Evolutionary conservation across 2,888 invertebrate species (phyloP), one percentile per base, ranked within the genome.

Genomic region (Drosophila incognita): DNA sequence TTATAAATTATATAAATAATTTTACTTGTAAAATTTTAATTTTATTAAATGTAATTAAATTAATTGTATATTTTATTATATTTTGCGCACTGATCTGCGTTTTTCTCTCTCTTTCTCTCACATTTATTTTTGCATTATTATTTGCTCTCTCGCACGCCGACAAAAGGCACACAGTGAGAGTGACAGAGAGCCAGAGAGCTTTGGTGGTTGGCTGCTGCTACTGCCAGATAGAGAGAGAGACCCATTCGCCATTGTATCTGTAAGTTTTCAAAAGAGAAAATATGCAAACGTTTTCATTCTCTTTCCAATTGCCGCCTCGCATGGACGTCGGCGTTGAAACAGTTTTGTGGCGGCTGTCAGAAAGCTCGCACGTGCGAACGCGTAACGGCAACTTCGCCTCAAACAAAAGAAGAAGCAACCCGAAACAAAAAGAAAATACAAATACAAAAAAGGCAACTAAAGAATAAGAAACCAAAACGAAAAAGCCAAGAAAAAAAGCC

Each of bases 321-420:
- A 68, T 70, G 69, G 72, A 79, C 77, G 72, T 69, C 11, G 15
- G 35, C 35, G 54, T 56, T 66, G 31, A 52, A 79, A 75, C 76
- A 79, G 79, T 82, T 82, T 74, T 74, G 71, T 75, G 71, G 81
- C 71, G 79, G 79, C 74, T 68, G 79, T 86, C 82, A 76, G 90
- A 85, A 86, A 86, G 77, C 78, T 88, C 90, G 83, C 83, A 83
- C 83, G 83, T 83, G 83, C 83, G 83, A 78, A 78, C 78, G 78
- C 78, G 78, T 72, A 72, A 64, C 71, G 81, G 71, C 77, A 78
- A 76, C 61, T 78, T 78, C 78, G 78, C 52, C 64, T 38, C 27
- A 75, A 58, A 75, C 56, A 69, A 46, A 46, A 46, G 57, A 67
- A 79, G 72, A 68, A 70, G 36, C 67, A 69, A 78, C 63, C 54